These are phyloP conservation scores for Ceratina japonica DNA, from an alignment of 1,140 invertebrate species.

Conservation along the genomic window DNA sequence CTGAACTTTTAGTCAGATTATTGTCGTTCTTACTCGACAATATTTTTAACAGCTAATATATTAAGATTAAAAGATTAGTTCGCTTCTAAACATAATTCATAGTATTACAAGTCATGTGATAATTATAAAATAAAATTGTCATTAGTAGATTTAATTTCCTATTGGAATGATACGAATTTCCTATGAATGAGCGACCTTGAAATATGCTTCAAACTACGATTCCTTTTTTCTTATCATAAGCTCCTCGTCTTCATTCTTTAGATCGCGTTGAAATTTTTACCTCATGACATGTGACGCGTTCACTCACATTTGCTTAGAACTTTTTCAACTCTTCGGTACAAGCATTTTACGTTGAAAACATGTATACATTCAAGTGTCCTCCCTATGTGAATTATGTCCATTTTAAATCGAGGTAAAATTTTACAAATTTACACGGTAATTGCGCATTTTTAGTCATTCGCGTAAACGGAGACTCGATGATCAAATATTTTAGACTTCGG, in stretches of 20 bases:
- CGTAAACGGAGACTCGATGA: slow-evolving; percentile 9
- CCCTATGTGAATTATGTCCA: neutral
- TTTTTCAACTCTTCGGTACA: neutral
- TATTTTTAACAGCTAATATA: neutral
- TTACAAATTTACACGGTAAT: neutral
- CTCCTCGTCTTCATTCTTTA: slow-evolving; percentile 18
- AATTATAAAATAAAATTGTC: slow-evolving; percentile 2
- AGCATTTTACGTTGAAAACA: neutral
- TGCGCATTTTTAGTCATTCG: neutral
- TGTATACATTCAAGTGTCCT: neutral
- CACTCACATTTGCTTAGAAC: slow-evolving; percentile 9
- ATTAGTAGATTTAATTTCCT: neutral
- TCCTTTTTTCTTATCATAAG: slow-evolving; percentile 1
- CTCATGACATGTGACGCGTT: neutral
- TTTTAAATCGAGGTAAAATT: neutral
- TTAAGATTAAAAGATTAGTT: neutral
- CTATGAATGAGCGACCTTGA: slow-evolving; percentile 37
- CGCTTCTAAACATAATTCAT: too few species aligned
- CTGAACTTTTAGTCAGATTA: neutral
- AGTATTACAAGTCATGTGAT: neutral
- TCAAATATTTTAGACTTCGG: slow-evolving; percentile 34
- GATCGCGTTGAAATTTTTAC: neutral
- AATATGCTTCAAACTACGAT: slow-evolving; percentile 24
- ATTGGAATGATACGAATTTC: neutral
- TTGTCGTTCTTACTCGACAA: neutral